Percentiles rank a stretch among this genome's conserved stretches.
These are phyloP conservation scores for Nomada ruficornis DNA, from an alignment of 2,888 invertebrate species.

Conservation along the genomic window DNA sequence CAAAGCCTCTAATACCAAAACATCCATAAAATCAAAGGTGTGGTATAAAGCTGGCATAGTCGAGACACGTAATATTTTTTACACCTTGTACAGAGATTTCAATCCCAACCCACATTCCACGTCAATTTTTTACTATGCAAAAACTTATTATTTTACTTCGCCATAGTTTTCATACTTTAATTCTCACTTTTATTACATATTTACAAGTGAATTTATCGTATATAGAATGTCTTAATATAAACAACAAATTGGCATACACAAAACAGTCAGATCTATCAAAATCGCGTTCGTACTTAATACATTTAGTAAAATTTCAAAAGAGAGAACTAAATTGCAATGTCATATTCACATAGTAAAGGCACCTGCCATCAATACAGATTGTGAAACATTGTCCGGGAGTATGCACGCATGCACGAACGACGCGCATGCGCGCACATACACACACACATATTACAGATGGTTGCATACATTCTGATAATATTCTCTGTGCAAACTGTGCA, in stretches of 20 bases:
- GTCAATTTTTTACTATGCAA: no score
- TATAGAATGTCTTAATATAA: constrained; percentile 2
- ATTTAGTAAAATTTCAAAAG: neutral
- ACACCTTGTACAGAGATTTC: no score
- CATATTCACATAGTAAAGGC: no score
- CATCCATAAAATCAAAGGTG: no score
- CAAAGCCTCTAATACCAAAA: no score
- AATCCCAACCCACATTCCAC: no score
- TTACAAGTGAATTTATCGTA: constrained; percentile 28
- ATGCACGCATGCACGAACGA: neutral
- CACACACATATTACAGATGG: constrained; percentile 21
- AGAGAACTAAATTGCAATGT: no score
- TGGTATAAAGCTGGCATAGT: no score
- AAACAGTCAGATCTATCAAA: neutral
- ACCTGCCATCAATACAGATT: no score
- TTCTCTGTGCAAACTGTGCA: constrained; percentile 23
- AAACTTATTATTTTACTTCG: no score
- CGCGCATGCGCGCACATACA: neutral
- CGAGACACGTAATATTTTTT: no score
- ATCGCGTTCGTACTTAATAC: neutral
- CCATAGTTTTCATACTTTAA: constrained; percentile 1
- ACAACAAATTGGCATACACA: neutral
- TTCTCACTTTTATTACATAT: constrained; percentile 27
- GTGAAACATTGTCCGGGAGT: neutral
- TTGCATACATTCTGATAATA: constrained; percentile 17